Evolutionary conservation across 2,888 invertebrate genomes (phyloP), one percentile per base, ranked within the genome.

Genomic region (Parnassius glacialis): DNA sequence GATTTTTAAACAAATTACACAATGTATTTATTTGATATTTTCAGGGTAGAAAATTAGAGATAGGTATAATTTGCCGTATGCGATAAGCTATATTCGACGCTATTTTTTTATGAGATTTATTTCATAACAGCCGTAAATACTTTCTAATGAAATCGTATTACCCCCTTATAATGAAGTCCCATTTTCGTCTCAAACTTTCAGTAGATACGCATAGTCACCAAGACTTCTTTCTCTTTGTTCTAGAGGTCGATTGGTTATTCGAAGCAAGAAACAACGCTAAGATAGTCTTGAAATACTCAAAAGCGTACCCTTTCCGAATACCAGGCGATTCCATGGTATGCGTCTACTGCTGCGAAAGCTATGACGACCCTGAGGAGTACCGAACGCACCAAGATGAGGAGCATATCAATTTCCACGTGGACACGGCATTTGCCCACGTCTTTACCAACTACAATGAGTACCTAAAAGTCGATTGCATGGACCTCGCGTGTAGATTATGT

Each of bases 261-360:
- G 71, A 77, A 77, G 79, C 83, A 69, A 81, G 84, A 76, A 76
- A 70, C 77, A 87, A 87, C 76, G 85, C 87, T 65, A 78, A 80
- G 76, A 70, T 78, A 68, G 73, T 87, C 63, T 73, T 87, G 74
- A 77, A 80, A 74, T 80, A 81, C 74, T 70, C 83, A 43, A 86
- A 87, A 53, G 81, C 79, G 67, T 85, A 80, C 73, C 87, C 87
- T 57, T 87, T 87, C 79, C 80, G 81, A 68, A 74, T 85, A 57
- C 87, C 86, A 50, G 78, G 76, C 65, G 77, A 77, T 69, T 65
- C 73, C 48, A 76, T 87, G 74, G 77, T 83, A 55, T 87, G 87
- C 70, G 83, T 85, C 59, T 85, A 79, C 71, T 87, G 85, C 80
- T 75, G 73, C 67, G 79, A 84, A 57, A 75, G 69, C 42, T 81